A percentile compares a stretch with the other conserved stretches of the same genome.
Conservation (phyloP, 2,113 vertebrate species). For the Pachycephala philippinensis region DNA sequence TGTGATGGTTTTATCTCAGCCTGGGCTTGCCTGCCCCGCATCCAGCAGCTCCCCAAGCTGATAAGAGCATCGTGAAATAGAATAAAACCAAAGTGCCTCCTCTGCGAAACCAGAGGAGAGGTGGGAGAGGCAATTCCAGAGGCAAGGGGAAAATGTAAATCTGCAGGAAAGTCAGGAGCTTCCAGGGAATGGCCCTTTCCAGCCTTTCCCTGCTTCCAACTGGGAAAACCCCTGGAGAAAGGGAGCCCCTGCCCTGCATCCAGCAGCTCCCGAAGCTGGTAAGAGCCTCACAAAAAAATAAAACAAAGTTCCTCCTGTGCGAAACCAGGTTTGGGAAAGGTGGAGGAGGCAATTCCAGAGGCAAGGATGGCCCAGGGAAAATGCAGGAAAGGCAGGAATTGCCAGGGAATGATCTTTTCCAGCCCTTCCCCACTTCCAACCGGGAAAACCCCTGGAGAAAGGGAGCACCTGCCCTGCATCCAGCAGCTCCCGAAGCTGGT, state of each 20-base stretch:
- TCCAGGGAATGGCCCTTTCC: too few relatives aligned
- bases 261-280: too few relatives aligned
- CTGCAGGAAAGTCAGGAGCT: too few relatives aligned
- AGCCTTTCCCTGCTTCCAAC: too few relatives aligned
- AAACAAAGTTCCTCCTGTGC: neutral
- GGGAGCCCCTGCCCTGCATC: too few relatives aligned
- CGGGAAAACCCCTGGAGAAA: neutral
- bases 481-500: too few relatives aligned
- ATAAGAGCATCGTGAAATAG: neutral
- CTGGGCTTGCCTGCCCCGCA: neutral
- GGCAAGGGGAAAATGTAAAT: too few relatives aligned
- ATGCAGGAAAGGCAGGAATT: neutral
- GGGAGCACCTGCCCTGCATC: too few relatives aligned
- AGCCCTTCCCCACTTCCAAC: neutral
- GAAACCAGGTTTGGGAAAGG: neutral
- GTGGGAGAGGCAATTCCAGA: neutral
- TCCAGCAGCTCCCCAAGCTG: neutral
- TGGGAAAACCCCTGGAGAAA: too few relatives aligned
- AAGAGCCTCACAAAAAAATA: too few relatives aligned
- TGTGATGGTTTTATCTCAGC: neutral
- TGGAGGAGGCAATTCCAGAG: neutral
- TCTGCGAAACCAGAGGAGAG: neutral
- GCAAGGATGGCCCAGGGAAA: neutral
- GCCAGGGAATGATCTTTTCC: neutral
- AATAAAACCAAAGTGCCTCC: neutral